Percentiles rank a stretch among this genome's conserved stretches.
These are phyloP conservation scores for Agriopis marginaria DNA, from an alignment of 2,888 invertebrate species.

Conservation along the genomic window DNA sequence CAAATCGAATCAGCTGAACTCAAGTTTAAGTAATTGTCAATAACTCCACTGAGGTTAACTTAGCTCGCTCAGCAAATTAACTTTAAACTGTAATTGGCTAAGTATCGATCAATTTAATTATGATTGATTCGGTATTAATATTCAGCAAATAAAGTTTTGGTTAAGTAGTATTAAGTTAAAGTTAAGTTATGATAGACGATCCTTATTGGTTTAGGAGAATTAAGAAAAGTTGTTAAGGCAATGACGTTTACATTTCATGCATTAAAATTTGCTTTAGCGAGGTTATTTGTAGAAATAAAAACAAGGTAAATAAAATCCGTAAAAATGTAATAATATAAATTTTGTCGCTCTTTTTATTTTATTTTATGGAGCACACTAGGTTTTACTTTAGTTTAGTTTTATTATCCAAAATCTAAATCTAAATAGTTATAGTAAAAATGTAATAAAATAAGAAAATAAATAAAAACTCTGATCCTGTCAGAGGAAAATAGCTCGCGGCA, in stretches of 20 bases:
- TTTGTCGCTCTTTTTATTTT: no score
- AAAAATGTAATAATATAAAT: no score
- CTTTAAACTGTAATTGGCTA: constrained; percentile 60
- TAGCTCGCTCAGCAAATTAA: constrained; percentile 65
- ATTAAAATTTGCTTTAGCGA: not conserved
- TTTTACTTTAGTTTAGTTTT: no score
- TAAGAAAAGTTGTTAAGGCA: not conserved
- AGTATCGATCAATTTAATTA: constrained; percentile 57
- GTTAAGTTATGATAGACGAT: constrained; percentile 6
- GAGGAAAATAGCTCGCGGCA: no score
- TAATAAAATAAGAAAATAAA: no score
- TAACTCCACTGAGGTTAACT: constrained; percentile 74
- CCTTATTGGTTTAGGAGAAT: constrained; percentile 8
- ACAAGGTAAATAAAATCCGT: not conserved
- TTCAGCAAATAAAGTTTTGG: constrained; percentile 17
- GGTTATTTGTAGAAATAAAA: not conserved
- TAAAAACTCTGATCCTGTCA: no score
- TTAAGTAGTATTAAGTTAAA: constrained; percentile 21
- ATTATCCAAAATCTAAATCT: no score
- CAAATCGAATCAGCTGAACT: constrained; percentile 71
- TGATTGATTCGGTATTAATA: constrained; percentile 37
- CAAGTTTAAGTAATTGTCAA: constrained; percentile 72
- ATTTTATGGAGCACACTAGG: no score
- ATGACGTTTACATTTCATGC: not conserved
- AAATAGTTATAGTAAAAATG: no score